Evolutionary conservation across 1,140 invertebrate genomes (phyloP), one percentile per base, ranked within the genome.

Genomic region (Cyphomyrmex costatus): DNA sequence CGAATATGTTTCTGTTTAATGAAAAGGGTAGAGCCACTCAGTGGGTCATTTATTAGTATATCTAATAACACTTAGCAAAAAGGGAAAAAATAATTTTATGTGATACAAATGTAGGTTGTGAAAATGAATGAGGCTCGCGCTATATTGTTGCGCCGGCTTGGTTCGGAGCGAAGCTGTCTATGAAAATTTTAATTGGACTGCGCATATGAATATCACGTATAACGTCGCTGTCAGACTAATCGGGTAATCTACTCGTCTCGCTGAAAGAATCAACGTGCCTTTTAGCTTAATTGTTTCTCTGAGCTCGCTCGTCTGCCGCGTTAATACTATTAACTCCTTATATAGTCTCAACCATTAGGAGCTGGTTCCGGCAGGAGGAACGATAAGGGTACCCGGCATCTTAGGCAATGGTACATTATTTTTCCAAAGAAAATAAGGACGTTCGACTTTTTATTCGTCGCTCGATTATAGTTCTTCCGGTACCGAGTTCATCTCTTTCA

Each of bases 251-350:
- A 87, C 82, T 91, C 85, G 73, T 89, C 88, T 76, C 65, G 87
- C 51, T 84, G 79, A 91, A 91, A 91, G 90, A 91, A 88, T 89
- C 77, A 82, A 79, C 85, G 63, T 74, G 58, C 76, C 90, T 91
- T 88, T 89, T 88, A 89, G 80, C 77, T 90, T 89, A 91, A 91
- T 91, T 91, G 89, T 91, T 91, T 89, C 77, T 66, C 46, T 10
- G 71, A 21, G 49, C 85, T 85, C 58, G 76, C 83, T 77, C 58
- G 66, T 68, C 58, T 42, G 68, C 46, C 61, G 68, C 16, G 82
- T 73, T 91, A 91, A 91, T 89, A 78, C 63, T 79, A 87, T 91
- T 90, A 91, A 30, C 65, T 91, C 77, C 80, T 91, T 89, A 88
- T 89, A 88, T 86, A 89, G 87, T 71, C 60, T 56, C 60, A 51